These are phyloP conservation scores for Asteroscopus sphinx DNA, from an alignment of 2,888 invertebrate genomes.

Conservation along the genomic window DNA sequence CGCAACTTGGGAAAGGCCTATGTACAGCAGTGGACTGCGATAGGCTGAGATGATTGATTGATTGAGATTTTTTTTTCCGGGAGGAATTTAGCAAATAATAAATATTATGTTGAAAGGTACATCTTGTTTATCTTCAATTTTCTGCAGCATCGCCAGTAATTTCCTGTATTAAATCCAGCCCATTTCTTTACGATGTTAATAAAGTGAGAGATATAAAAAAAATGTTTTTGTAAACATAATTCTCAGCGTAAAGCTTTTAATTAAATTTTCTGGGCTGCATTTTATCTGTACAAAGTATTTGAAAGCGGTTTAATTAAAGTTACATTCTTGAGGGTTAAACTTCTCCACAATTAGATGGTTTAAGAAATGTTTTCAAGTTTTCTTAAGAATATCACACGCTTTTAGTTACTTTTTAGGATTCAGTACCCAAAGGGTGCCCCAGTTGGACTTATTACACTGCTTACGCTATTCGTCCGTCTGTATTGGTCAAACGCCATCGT, in stretches of 20 bases:
- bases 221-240: slow-evolving; percentile 7
- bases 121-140: slow-evolving; percentile 17
- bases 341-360: slow-evolving; percentile 2
- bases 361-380: slow-evolving; percentile 1
- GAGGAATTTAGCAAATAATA: neutral
- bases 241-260: slow-evolving; percentile 13
- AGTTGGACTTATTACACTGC: too few relatives aligned
- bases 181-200: slow-evolving; percentile 50
- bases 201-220: slow-evolving; percentile 29
- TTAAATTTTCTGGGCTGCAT: slow-evolving; percentile 30
- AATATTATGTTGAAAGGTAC: neutral
- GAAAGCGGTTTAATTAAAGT: slow-evolving; percentile 23
- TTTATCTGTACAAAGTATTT: slow-evolving; percentile 32
- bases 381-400: too few relatives aligned
- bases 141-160: slow-evolving; percentile 24
- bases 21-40: too few relatives aligned
- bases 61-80: too few relatives aligned
- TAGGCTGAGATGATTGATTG: too few relatives aligned
- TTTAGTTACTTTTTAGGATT: too few relatives aligned
- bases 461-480: too few relatives aligned
- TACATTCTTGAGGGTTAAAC: slow-evolving; percentile 11
- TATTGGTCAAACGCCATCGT: too few relatives aligned
- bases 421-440: too few relatives aligned
- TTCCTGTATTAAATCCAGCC: slow-evolving; percentile 30
- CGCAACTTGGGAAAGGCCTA: too few relatives aligned